Conservation (phyloP, 2,113 vertebrate species). For the Rhinopomastus cyanomelas region DNA sequence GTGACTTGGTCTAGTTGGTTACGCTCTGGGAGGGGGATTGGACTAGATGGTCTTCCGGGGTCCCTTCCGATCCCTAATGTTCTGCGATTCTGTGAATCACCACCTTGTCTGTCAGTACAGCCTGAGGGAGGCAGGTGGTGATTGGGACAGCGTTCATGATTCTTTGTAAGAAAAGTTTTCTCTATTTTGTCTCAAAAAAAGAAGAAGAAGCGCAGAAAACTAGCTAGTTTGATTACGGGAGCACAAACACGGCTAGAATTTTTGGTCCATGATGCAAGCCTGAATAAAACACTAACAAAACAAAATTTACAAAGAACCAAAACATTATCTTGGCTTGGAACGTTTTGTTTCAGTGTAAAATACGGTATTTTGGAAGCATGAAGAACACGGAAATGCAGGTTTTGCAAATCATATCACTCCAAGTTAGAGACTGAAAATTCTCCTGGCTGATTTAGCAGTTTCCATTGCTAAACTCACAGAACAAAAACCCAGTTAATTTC, state of each 20-base stretch:
- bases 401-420: neutral
- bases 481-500: neutral
- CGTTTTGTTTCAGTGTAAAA: neutral
- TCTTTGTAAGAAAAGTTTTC: neutral
- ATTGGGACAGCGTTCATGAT: neutral
- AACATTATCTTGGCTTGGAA: neutral
- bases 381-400: neutral
- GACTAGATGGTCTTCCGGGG: too few species aligned
- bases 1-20: too few species aligned
- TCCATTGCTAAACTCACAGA: neutral
- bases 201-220: neutral
- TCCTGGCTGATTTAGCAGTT: neutral
- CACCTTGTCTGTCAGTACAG: neutral
- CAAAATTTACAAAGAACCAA: neutral
- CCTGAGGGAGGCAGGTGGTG: neutral
- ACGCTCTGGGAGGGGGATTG: too few species aligned
- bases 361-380: neutral
- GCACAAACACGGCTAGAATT: neutral
- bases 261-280: neutral
- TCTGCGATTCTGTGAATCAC: too few species aligned
- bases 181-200: neutral
- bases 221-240: neutral
- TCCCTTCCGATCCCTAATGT: too few species aligned
- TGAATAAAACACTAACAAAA: constrained; percentile 16
- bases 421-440: neutral